Percentiles rank a stretch among this genome's conserved stretches.
Conservation (phyloP, 1,140 invertebrate genomes). For the Eubasilissa regina region DNA sequence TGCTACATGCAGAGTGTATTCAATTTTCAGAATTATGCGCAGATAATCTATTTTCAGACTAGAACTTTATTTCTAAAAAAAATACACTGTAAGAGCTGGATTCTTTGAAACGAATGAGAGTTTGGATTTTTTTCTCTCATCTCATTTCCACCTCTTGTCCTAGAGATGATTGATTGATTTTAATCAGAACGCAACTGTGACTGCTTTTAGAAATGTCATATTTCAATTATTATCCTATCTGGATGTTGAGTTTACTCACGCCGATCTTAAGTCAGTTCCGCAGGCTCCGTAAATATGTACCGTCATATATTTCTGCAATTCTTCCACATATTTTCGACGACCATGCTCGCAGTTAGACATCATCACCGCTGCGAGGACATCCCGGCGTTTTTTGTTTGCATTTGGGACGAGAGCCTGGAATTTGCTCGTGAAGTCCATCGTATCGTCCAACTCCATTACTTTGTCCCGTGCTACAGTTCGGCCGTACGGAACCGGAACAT, state of each 20-base stretch:
- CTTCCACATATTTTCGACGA: slow-evolving; percentile 73
- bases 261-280: slow-evolving; percentile 55
- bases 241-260: background rate
- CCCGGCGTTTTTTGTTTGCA: slow-evolving; percentile 61
- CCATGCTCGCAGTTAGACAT: slow-evolving; percentile 74
- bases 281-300: slow-evolving; percentile 76
- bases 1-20: too few relatives aligned
- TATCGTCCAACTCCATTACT: background rate
- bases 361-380: slow-evolving; percentile 72
- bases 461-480: slow-evolving; percentile 64
- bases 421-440: background rate
- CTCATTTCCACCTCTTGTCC: too few relatives aligned
- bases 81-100: too few relatives aligned
- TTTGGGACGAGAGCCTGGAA: slow-evolving; percentile 33
- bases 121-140: too few relatives aligned
- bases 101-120: too few relatives aligned
- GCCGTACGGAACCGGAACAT: slow-evolving; percentile 77
- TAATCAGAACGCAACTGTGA: too few relatives aligned
- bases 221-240: too few relatives aligned
- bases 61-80: too few relatives aligned
- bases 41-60: too few relatives aligned
- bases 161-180: too few relatives aligned
- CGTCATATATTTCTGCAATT: slow-evolving; percentile 72
- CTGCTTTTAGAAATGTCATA: too few relatives aligned
- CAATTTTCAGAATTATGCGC: too few relatives aligned